Evolutionary conservation across 2,888 invertebrate species (phyloP).

Genomic region (Ectobius pallidus): DNA sequence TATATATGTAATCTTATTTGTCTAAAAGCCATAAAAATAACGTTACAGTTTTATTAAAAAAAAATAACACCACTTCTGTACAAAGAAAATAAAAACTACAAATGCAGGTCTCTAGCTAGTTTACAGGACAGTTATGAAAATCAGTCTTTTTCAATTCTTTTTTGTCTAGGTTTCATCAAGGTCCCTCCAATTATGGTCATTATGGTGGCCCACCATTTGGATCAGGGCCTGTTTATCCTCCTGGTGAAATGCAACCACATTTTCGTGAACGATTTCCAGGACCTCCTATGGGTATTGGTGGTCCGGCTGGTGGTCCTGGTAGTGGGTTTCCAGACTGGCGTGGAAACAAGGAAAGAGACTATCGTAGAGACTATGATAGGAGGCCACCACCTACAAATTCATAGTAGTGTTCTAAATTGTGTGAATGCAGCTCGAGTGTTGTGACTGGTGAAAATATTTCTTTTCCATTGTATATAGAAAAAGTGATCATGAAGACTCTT

Average conservation of each 20-base stretch:
- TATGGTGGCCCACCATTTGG: constrained; percentile 31
- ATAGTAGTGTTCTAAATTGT: constrained; percentile 38
- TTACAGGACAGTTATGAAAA: too few relatives aligned
- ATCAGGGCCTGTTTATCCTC: constrained; percentile 30
- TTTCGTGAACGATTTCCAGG: constrained; percentile 39
- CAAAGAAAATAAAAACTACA: too few relatives aligned
- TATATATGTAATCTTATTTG: too few relatives aligned
- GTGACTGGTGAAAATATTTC: constrained; percentile 9
- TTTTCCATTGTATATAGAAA: constrained; percentile 13
- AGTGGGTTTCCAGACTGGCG: constrained; percentile 39
- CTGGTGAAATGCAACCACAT: constrained; percentile 34
- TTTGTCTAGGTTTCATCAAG: constrained; percentile 37
- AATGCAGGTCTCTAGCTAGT: too few relatives aligned
- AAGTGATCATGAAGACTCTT: not conserved
- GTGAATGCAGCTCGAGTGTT: constrained; percentile 14
- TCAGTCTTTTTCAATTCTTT: too few relatives aligned
- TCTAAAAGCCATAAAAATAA: too few relatives aligned
- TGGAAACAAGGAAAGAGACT: constrained; percentile 52
- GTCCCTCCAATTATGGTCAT: constrained; percentile 37
- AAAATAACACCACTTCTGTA: too few relatives aligned
- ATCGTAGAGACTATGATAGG: constrained; percentile 67
- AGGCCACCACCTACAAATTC: constrained; percentile 59
- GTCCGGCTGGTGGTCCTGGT: constrained; percentile 32
- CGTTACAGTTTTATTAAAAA: too few relatives aligned
- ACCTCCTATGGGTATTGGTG: constrained; percentile 23